Base-by-base conservation (phyloP, 2,113 vertebrate species). In the Ornithorhynchus anatinus region DNA sequence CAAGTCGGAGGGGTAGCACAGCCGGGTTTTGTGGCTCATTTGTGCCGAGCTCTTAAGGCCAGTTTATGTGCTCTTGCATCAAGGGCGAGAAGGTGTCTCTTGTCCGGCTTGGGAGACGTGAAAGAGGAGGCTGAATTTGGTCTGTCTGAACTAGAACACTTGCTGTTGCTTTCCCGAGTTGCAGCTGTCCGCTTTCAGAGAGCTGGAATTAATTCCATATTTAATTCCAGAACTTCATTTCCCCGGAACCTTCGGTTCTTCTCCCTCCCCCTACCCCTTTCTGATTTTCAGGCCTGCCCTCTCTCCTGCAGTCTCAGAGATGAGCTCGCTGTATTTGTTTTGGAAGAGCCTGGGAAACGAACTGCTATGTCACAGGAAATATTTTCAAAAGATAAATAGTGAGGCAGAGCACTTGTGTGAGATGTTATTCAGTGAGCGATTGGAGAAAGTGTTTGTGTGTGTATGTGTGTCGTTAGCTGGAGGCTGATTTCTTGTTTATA, bases 281-380 rank as follows among this genome's bases (percentile, higher is more conserved):
- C 35, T 40, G 50, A 25, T 19, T 50, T 60, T 37, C 57, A 23
- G 37, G 37, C 68, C 39, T 72, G 32, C 40, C 61, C 15, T 16
- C 44, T 66, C 42, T 56, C 1, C 13, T 73, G n/a, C 50, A 20
- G 45, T 10, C 68, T 69, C 61, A 32, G 2, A 65, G 27, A 17
- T 50, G 66, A 22, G 11, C 45, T 63, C 66, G 22, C 52, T 66
- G 62, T 78, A 19, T 87, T 87, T 82, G 64, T 71, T 20, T 59
- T 87, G 80, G 77, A 80, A 82, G 33, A 64, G 32, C 58, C 60
- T 43, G 33, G 11, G 67, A 61, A 75, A 64, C 64, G 78, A 76
- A 67, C 69, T 85, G 23, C 83, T 76, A 48, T 22, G 10, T 61
- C 45, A 25, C 25, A 47, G 68, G 71, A 73, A 73, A 16, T 17